Conservation (phyloP, 2,113 vertebrate species). For the Dasypus novemcinctus region DNA sequence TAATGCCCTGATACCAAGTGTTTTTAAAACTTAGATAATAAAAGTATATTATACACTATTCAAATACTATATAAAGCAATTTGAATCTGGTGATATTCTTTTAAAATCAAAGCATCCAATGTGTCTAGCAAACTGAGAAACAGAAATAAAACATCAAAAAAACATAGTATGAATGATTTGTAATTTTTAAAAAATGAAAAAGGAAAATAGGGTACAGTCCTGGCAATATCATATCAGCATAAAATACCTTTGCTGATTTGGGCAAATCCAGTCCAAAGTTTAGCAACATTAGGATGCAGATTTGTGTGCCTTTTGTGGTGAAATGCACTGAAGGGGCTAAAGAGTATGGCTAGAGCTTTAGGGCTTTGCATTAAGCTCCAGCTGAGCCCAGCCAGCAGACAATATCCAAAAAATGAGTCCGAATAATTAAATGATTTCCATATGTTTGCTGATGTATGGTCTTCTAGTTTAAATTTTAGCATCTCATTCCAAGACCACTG, state of each 20-base stretch:
- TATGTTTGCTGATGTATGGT: conserved; percentile 36
- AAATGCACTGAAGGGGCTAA: neutral
- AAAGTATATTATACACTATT: neutral
- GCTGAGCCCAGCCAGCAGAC: conserved; percentile 49
- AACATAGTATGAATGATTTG: neutral
- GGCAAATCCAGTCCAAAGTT: neutral
- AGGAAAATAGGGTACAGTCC: neutral
- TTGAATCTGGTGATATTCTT: conserved; percentile 9
- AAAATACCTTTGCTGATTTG: conserved; percentile 10
- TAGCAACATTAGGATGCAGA: conserved; percentile 52
- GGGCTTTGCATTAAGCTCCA: conserved; percentile 61
- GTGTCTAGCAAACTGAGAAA: conserved; percentile 1
- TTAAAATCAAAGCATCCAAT: neutral
- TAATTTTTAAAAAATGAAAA: neutral
- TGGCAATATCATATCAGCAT: neutral
- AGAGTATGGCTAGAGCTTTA: conserved; percentile 19
- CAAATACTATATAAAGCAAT: neutral
- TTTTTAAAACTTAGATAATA: conserved; percentile 21
- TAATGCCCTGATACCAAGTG: neutral
- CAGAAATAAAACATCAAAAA: conserved; percentile 41
- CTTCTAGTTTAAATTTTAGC: conserved; percentile 33
- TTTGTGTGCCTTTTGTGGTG: conserved; percentile 17
- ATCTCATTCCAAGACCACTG: neutral
- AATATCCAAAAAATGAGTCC: conserved; percentile 66
- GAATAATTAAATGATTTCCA: conserved; percentile 67